Evolutionary conservation across 2,797 vertebrate species (phyloP).

Genomic region (Spea hammondii): DNA sequence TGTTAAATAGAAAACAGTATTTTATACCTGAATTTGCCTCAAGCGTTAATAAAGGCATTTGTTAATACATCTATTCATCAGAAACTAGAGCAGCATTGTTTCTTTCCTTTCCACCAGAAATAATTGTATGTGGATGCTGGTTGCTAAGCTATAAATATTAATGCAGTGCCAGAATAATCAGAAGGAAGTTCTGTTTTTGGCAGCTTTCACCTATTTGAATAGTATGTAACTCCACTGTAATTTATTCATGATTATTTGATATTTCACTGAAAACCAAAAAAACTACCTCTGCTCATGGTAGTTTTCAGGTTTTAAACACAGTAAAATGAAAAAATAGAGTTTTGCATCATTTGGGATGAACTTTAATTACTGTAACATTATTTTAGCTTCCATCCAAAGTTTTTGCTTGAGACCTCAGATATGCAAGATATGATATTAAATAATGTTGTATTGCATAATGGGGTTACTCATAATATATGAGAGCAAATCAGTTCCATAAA

Average conservation of each 20-base stretch:
- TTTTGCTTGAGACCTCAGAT: no score
- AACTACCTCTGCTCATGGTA: slow-evolving; percentile 2
- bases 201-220: slow-evolving; percentile 50
- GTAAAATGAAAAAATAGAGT: neutral
- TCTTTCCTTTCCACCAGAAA: slow-evolving; percentile 48
- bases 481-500: no score
- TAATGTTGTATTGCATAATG: no score
- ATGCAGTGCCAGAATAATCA: slow-evolving; percentile 48
- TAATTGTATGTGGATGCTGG: slow-evolving; percentile 52
- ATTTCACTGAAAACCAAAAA: slow-evolving; percentile 54
- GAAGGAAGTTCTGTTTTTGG: slow-evolving; percentile 49
- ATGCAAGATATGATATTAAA: no score
- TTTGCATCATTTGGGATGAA: no score
- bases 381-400: no score
- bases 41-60: slow-evolving; percentile 11
- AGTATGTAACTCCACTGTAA: slow-evolving; percentile 39
- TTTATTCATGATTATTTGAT: slow-evolving; percentile 49
- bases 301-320: neutral
- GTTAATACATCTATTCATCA: slow-evolving; percentile 49
- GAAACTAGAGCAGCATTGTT: slow-evolving; percentile 50
- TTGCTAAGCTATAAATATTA: slow-evolving; percentile 57
- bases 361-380: no score
- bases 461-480: no score
- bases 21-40: slow-evolving; percentile 55
- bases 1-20: slow-evolving; percentile 19